phyloP scores from a whole-genome alignment of 92 coral and sea anemone species.

The Zoanthus sansibaricus region DNA sequence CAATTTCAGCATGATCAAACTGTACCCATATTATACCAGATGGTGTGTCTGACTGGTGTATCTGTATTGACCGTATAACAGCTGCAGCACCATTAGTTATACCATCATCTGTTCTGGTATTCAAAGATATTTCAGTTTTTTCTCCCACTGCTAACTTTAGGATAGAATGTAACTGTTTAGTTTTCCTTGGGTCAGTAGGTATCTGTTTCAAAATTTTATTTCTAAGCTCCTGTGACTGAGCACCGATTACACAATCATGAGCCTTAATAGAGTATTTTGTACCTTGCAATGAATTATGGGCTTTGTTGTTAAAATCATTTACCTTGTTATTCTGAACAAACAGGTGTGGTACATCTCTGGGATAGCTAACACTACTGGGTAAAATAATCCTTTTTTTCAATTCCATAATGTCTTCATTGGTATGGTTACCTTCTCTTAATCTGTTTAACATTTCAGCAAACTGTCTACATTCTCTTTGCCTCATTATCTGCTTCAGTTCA shows the following conservation, averaged over 20 bases:
- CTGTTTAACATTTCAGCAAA: conserved; percentile 3
- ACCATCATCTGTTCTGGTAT: background rate
- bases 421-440: background rate
- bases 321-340: conserved; percentile 73
- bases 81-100: conserved; percentile 1
- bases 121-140: background rate
- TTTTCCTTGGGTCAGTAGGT: conserved; percentile 69
- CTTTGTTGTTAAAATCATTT: conserved; percentile 71
- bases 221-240: conserved; percentile 58
- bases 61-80: conserved; percentile 11
- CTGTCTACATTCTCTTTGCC: conserved; percentile 6
- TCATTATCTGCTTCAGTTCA: conserved; percentile 7
- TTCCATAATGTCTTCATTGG: conserved; percentile 1
- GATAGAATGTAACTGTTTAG: conserved; percentile 60
- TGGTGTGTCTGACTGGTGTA: conserved; percentile 11
- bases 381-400: conserved; percentile 1
- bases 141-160: conserved; percentile 64
- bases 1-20: conserved; percentile 11
- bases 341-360: conserved; percentile 65
- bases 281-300: conserved; percentile 64
- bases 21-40: conserved; percentile 14
- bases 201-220: conserved; percentile 61
- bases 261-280: conserved; percentile 57
- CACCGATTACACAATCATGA: conserved; percentile 60
- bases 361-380: conserved; percentile 38